Conservation (phyloP, 2,888 invertebrate genomes). For the Rotaria socialis region DNA sequence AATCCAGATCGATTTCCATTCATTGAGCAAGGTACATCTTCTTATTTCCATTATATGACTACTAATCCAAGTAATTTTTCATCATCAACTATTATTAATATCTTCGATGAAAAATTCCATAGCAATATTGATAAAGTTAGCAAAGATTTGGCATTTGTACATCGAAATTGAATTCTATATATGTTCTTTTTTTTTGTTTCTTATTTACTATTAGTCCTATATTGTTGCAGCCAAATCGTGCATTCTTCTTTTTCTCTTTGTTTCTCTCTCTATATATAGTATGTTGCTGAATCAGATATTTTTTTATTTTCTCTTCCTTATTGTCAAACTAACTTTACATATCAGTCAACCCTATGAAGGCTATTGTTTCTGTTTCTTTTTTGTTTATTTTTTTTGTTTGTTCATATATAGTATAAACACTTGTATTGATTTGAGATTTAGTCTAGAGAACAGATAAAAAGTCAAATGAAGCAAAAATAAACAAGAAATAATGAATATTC, state of each 20-base stretch:
- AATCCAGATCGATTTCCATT: not conserved
- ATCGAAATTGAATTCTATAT: not conserved
- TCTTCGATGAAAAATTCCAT: slow-evolving; percentile 11
- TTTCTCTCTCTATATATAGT: not conserved
- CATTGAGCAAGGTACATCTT: not conserved
- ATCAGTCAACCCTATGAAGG: slow-evolving; percentile 23
- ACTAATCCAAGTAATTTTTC: not conserved
- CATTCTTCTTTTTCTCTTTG: not conserved
- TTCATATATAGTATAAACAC: not conserved
- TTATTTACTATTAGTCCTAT: not conserved
- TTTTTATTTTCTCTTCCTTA: not conserved
- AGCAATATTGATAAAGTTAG: slow-evolving; percentile 31
- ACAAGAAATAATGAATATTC: not conserved
- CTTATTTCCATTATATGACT: slow-evolving; percentile 9
- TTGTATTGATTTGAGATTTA: not conserved
- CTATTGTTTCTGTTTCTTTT: slow-evolving; percentile 14
- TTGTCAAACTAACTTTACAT: not conserved
- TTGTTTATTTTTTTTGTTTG: not conserved
- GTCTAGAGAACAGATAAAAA: not conserved
- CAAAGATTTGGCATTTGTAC: slow-evolving; percentile 31
- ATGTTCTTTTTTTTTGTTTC: not conserved
- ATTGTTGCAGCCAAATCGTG: not conserved
- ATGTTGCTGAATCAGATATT: not conserved
- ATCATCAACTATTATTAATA: slow-evolving; percentile 5
- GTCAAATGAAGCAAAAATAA: not conserved